Conservation (phyloP, 2,797 vertebrate species). For the Alca torda region DNA sequence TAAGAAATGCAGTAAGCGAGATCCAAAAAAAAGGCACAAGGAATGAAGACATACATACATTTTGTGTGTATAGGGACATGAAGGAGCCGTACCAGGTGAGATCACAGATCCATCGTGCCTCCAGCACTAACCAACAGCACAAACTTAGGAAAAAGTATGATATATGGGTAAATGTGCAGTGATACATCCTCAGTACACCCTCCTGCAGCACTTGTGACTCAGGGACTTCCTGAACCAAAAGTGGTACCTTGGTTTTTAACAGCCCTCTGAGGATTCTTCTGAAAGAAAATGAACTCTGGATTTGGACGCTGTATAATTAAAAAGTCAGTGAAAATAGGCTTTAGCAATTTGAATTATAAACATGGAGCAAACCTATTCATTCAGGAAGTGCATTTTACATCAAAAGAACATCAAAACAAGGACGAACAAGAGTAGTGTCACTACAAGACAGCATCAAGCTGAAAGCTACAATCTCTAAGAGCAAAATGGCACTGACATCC, state of each 20-base stretch:
- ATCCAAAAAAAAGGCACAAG: not conserved
- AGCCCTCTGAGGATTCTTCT: not conserved
- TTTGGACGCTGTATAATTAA: conserved; percentile 5
- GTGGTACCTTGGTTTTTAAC: not conserved
- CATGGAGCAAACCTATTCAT: not conserved
- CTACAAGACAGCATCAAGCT: not conserved
- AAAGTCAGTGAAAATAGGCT: not conserved
- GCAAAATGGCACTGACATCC: conserved; percentile 29
- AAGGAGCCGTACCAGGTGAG: not conserved
- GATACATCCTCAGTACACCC: not conserved
- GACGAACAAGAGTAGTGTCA: not conserved
- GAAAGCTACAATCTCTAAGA: conserved; percentile 26
- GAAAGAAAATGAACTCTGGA: conserved; percentile 16
- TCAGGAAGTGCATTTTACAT: conserved; percentile 19
- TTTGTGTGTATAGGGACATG: not conserved
- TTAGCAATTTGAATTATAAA: conserved; percentile 29
- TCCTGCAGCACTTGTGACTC: not conserved
- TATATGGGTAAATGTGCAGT: not conserved
- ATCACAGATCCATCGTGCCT: not conserved
- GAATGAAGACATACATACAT: not conserved
- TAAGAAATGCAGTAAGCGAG: not conserved
- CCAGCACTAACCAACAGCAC: not conserved
- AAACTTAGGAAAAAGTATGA: not conserved
- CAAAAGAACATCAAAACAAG: conserved; percentile 34
- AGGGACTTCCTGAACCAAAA: not conserved